phyloP scores from a whole-genome alignment of 2,888 invertebrate species.

The Palloptera scutellata region DNA sequence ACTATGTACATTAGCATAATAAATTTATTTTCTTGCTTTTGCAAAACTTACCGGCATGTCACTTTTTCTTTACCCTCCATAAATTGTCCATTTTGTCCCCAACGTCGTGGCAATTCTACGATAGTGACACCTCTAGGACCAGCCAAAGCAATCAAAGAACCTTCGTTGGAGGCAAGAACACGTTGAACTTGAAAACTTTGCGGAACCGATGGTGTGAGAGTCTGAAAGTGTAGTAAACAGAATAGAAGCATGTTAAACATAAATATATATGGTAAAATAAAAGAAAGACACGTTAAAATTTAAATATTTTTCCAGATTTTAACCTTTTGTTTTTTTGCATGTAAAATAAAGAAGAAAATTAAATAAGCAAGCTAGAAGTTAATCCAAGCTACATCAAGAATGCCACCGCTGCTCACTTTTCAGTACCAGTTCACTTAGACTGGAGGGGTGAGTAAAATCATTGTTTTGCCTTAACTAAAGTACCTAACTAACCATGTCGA shows the following conservation, averaged over 20 bases:
- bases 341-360: constrained; percentile 4
- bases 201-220: constrained; percentile 70
- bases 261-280: background rate
- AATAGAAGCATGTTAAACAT: background rate
- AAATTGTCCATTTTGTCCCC: constrained; percentile 72
- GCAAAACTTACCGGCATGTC: constrained; percentile 65
- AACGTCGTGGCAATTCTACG: constrained; percentile 74
- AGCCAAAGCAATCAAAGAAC: constrained; percentile 71
- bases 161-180: constrained; percentile 70
- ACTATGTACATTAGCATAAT: constrained; percentile 25
- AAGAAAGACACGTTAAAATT: background rate
- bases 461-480: no score
- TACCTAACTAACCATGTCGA: no score
- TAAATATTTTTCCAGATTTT: no score
- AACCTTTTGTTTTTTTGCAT: background rate
- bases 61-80: constrained; percentile 72
- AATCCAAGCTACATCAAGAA: background rate
- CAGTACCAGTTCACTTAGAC: no score
- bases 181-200: constrained; percentile 74
- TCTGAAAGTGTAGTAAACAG: constrained; percentile 67
- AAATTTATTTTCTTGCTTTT: constrained; percentile 24
- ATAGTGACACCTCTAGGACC: constrained; percentile 73
- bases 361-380: background rate
- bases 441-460: no score
- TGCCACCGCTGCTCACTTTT: background rate